A percentile compares a stretch with the other conserved stretches of the same genome.
Evolutionary conservation across 2,113 vertebrate genomes (phyloP).

Genomic region (Stigmatopora argus): DNA sequence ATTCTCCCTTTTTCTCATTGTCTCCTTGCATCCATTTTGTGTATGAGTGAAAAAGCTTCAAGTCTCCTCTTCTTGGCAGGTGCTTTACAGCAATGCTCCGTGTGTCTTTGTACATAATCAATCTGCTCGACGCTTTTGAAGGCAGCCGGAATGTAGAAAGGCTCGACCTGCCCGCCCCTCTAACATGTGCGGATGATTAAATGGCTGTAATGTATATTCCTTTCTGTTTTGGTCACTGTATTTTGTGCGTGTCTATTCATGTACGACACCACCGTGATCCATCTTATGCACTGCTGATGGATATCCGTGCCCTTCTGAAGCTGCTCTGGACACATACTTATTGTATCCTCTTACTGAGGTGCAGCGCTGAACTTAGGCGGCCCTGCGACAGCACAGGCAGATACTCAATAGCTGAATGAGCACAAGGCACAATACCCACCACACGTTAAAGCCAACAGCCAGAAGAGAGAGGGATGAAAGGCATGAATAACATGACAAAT

Average conservation of each 20-base stretch:
- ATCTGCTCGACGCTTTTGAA: conserved; percentile 58
- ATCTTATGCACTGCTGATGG: conserved; percentile 66
- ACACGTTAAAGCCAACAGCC: conserved; percentile 31
- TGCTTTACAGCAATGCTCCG: conserved; percentile 48
- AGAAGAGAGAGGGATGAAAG: conserved; percentile 56
- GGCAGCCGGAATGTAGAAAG: conserved; percentile 40
- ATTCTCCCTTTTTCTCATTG: conserved; percentile 31
- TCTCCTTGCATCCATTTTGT: conserved; percentile 32
- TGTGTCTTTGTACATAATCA: conserved; percentile 56
- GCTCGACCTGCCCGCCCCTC: conserved; percentile 36
- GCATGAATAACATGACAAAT: conserved; percentile 68
- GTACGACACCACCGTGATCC: conserved; percentile 58
- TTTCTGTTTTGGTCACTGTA: conserved; percentile 62
- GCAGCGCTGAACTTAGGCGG: conserved; percentile 60
- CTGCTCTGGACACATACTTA: conserved; percentile 68
- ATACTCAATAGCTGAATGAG: conserved; percentile 63
- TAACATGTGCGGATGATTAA: conserved; percentile 66
- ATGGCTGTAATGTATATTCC: conserved; percentile 73
- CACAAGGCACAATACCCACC: conserved; percentile 55
- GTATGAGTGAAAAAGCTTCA: conserved; percentile 40
- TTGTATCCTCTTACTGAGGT: conserved; percentile 70
- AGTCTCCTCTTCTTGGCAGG: conserved; percentile 50
- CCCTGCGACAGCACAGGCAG: conserved; percentile 53
- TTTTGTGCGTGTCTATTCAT: conserved; percentile 72
- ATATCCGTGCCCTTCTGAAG: conserved; percentile 68